Percentiles rank a stretch among this genome's conserved stretches.
These are phyloP conservation scores for Oncorhynchus nerka DNA, from an alignment of 2,113 vertebrate genomes.

Conservation along the genomic window DNA sequence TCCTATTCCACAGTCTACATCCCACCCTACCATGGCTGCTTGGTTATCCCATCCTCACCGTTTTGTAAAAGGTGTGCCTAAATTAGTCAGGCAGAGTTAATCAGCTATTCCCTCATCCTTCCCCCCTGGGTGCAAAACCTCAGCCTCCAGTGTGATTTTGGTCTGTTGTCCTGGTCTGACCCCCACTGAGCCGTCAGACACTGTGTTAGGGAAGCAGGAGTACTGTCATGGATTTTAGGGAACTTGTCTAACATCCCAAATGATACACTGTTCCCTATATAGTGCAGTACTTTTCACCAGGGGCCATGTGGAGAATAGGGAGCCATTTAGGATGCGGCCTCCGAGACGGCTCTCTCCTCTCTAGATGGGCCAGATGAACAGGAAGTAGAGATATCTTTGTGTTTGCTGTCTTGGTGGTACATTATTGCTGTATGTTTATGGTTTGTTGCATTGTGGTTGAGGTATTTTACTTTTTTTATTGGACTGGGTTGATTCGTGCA, in stretches of 20 bases:
- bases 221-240: slow-evolving; percentile 26
- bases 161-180: slow-evolving; percentile 28
- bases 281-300: too few relatives aligned
- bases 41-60: background rate
- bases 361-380: background rate
- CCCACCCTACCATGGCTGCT: slow-evolving; percentile 1
- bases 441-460: background rate
- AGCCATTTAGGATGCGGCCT: too few relatives aligned
- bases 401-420: background rate
- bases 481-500: background rate
- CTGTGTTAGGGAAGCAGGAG: slow-evolving; percentile 8
- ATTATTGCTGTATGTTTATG: background rate
- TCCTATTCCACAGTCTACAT: background rate
- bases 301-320: too few relatives aligned
- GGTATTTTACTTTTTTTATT: background rate
- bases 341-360: background rate
- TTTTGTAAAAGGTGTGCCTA: slow-evolving; percentile 10
- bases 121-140: slow-evolving; percentile 21
- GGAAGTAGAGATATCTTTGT: background rate
- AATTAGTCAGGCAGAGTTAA: slow-evolving; percentile 3
- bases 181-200: slow-evolving; percentile 26
- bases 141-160: slow-evolving; percentile 27
- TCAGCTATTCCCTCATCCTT: slow-evolving; percentile 22
- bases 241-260: background rate
- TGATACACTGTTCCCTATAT: too few relatives aligned